Base-by-base conservation (phyloP, 2,888 invertebrate species). In the Homarus gammarus region DNA sequence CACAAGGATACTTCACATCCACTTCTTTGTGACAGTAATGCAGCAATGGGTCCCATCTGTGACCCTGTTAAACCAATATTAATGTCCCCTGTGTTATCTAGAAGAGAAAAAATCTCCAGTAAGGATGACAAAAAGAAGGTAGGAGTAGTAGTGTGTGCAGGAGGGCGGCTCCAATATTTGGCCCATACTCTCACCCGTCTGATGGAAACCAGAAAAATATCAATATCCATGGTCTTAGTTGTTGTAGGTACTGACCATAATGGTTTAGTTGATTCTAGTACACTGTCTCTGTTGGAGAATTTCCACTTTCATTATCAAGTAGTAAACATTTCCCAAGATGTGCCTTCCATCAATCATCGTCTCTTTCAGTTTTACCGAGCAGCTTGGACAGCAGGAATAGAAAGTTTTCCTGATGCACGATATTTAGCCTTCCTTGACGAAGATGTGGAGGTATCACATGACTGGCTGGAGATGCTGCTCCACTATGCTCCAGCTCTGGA, bases 371-470 rank as follows among this genome's bases (percentile, higher is more conserved):
- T 68, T 40, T 91, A 91, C 44, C 72, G 77, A 15, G 40, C 40
- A 22, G 81, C 90, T n/a, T 88, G 87, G 85, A n/a, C 15, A 44
- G 77, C 40, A 22, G 91, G 82, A 10, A 27, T 91, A 36, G n/a
- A 12, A 18, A 51, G 61, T 22, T 91, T 90, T 70, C 70, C 87
- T 2, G 27, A 64, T 56, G 81, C 84, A 33, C 22, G 84, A 51
- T 90, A 90, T n/a, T 33, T 91, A 56, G 91, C 90, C 38, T 91
- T 91, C 56, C 64, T 91, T 27, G 91, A 91, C 49, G 90, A 91
- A 88, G 91, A 91, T 70, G 91, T 91, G 49, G 88, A 84, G 31
- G 90, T 91, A 12, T 85, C 87, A 8, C 33, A 31, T 38, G 91
- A 91, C 77, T 91, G 91, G 91, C 72, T 91, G 49, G 40, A 68